These are phyloP conservation scores for Hemiscyllium ocellatum DNA, from an alignment of 2,113 vertebrate genomes.

Conservation along the genomic window DNA sequence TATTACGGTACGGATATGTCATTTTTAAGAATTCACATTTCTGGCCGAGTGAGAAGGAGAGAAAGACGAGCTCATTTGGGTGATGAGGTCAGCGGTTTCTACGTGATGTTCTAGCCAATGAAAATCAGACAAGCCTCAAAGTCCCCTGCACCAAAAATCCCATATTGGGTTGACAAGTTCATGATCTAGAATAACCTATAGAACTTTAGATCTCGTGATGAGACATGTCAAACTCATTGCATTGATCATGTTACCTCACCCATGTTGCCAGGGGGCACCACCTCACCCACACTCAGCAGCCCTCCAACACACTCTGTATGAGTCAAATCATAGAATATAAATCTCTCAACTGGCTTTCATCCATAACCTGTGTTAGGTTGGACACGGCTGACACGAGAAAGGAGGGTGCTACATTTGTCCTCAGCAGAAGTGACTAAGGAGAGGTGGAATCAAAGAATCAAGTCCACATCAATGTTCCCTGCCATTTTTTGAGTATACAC, in stretches of 20 bases:
- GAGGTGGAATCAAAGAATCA: background rate
- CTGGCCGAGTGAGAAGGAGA: background rate
- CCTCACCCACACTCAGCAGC: background rate
- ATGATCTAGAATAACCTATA: background rate
- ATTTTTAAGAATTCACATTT: background rate
- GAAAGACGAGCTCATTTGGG: background rate
- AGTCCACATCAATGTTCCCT: background rate
- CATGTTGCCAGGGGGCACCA: no score
- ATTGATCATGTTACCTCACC: background rate
- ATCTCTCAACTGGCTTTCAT: background rate
- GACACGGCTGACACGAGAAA: background rate
- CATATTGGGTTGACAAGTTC: background rate
- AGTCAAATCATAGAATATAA: background rate
- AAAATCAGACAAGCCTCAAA: background rate
- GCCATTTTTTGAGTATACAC: no score
- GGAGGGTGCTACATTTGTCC: background rate
- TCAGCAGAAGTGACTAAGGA: background rate
- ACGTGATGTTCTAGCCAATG: background rate
- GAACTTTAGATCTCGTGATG: background rate
- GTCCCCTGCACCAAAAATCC: background rate
- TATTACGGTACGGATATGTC: background rate
- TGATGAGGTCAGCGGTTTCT: background rate
- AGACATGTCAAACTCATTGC: background rate
- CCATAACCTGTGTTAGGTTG: background rate
- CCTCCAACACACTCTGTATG: background rate